Percentiles rank a stretch among this genome's conserved stretches.
Evolutionary conservation across 1,140 invertebrate genomes (phyloP).

Genomic region (Pemphigus obesinymphae): DNA sequence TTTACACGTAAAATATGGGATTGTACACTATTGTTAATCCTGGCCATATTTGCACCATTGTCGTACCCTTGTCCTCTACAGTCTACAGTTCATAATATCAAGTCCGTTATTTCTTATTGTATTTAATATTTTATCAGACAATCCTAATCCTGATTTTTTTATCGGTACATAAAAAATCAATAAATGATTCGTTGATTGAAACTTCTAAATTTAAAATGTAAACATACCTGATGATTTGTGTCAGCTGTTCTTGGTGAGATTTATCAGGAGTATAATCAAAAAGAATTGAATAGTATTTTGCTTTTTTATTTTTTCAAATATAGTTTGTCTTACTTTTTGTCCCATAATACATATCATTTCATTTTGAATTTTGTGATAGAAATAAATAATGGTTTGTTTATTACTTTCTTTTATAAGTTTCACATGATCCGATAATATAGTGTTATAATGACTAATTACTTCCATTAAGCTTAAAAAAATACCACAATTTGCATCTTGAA

Average conservation of each 20-base stretch:
- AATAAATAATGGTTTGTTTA: neutral
- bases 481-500: neutral
- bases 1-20: neutral
- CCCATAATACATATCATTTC: neutral
- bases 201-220: neutral
- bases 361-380: neutral
- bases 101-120: neutral
- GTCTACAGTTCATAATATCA: neutral
- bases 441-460: neutral
- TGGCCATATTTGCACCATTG: neutral
- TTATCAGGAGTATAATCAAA: slow-evolving; percentile 36
- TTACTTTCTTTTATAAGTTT: neutral
- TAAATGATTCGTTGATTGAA: neutral
- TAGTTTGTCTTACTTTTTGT: slow-evolving; percentile 39
- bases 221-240: neutral
- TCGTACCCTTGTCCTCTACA: neutral
- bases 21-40: neutral
- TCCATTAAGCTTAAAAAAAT: neutral
- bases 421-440: neutral
- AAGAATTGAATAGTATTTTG: neutral
- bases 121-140: neutral
- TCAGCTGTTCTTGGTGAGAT: slow-evolving; percentile 41
- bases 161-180: neutral
- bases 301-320: slow-evolving; percentile 28
- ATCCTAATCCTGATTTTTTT: neutral